Percentiles rank a stretch among this genome's conserved stretches.
These are phyloP conservation scores for Charanyca ferruginea DNA, from an alignment of 2,888 invertebrate species.

Conservation along the genomic window DNA sequence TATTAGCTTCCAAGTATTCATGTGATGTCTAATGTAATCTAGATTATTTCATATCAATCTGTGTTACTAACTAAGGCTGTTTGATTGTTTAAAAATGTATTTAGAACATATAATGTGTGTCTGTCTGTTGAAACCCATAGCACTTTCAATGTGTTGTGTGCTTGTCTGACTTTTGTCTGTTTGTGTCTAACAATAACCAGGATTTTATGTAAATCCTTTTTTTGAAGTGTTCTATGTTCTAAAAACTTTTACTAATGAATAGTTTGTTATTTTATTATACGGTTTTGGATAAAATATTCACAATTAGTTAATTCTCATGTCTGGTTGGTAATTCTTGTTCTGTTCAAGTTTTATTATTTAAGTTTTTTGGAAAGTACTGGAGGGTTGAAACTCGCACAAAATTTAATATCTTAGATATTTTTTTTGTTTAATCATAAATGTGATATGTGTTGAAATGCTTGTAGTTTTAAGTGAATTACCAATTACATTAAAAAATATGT, in stretches of 20 bases:
- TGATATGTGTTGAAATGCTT: slow-evolving; percentile 9
- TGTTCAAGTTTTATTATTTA: slow-evolving; percentile 12
- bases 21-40: slow-evolving; percentile 60
- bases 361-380: slow-evolving; percentile 12
- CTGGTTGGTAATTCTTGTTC: slow-evolving; percentile 4
- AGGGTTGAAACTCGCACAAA: slow-evolving; percentile 34
- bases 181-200: slow-evolving; percentile 38
- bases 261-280: slow-evolving; percentile 14
- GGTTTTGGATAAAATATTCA: slow-evolving; percentile 45
- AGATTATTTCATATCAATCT: slow-evolving; percentile 58
- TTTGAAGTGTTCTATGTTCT: slow-evolving; percentile 41
- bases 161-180: slow-evolving; percentile 4
- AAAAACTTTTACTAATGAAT: slow-evolving; percentile 28
- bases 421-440: slow-evolving; percentile 29
- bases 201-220: slow-evolving; percentile 23
- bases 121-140: slow-evolving; percentile 31
- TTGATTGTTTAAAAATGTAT: slow-evolving; percentile 48
- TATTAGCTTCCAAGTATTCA: slow-evolving; percentile 57
- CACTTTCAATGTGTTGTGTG: slow-evolving; percentile 14
- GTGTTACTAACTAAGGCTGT: slow-evolving; percentile 58
- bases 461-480: slow-evolving; percentile 4
- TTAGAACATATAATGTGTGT: slow-evolving; percentile 49
- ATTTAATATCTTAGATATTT: slow-evolving; percentile 10
- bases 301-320: background rate
- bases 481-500: background rate